Evolutionary conservation across 2,888 invertebrate species (phyloP), one percentile per base, ranked within the genome.

Genomic region (Protophormia terraenovae): DNA sequence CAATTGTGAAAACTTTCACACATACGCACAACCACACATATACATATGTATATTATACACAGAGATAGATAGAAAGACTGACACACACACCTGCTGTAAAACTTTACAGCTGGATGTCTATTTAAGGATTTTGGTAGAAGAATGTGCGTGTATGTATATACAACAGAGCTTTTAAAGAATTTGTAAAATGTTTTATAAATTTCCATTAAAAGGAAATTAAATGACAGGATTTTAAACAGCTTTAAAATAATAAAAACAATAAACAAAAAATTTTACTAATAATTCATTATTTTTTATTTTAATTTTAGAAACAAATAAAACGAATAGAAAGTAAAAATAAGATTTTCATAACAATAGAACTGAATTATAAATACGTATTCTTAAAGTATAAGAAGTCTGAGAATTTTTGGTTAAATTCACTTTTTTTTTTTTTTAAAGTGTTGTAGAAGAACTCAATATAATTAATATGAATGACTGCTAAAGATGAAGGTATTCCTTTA

Each of bases 1-100:
- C 90, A 89, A 89, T 90, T 90, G 90, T 66, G 67, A 83, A 83
- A 53, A 80, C 47, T 29, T 77, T 69, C 45, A 67, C 75, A 77
- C 76, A 66, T 60, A 75, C 80, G 58, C 55, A 73, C 22, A 50
- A n/a, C n/a, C 22, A n/a, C 64, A 41, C 55, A 29, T 12, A 16
- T 47, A 19, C 2, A 29, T 22, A 58, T 22, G 5, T 35, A 50
- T 29, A 14, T n/a, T 27, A 45, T 55, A 10, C 3, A n/a, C n/a
- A n/a, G n/a, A n/a, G n/a, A n/a, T n/a, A 12, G 1, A 19, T n/a
- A 12, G 16, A 62, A 8, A 62, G 14, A 38, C 14, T 24, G 14
- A 3, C 16, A 58, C 58, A 58, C 29, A 29, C n/a, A 60, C 14
- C n/a, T 22, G 16, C 6, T 24, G 24, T n/a, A n/a, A 24, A 67